Base-by-base conservation (phyloP, 2,113 vertebrate genomes). In the Zapus hudsonius region DNA sequence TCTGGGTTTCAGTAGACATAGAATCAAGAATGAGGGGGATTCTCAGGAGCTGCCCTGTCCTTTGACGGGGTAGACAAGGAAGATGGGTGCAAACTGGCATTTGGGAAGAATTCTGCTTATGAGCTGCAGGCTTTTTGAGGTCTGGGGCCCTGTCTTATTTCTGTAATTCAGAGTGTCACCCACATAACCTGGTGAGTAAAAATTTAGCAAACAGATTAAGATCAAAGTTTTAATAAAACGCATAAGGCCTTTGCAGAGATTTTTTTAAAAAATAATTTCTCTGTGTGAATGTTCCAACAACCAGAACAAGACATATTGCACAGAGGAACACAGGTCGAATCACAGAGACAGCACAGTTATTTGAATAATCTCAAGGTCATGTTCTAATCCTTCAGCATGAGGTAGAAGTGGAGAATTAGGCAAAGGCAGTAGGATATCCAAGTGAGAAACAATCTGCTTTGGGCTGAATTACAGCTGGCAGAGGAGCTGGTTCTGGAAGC, bases 211-310 rank as follows among this genome's bases (percentile, higher is more conserved):
- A 63, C 9, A 33, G 27, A 67, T 91, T 84, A 63, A 83, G 47
- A 83, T 61, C 75, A 40, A 84, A 59, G 52, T 75, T 89, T 95
- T 64, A 79, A 3, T 84, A 79, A 89, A 57, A 84, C 16, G 47
- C 7, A 0, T 36, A 25, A 19, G 15, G 90, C 52, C n/a, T 52
- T 82, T 70, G 2, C 20, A 33, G 29, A 79, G 83, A 78, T 29
- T 4, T 25, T 73, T 80, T 67, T 59, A 66, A n/a, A 4, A 36
- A 70, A 55, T 84, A 15, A 52, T 95, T 89, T 94, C 19, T 42
- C 36, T 75, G 29, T 2, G 5, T 33, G 1, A 4, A 5, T 52
- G 31, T 81, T 75, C 7, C 31, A 55, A 4, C 31, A 74, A 75
- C 29, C 67, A 29, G 40, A 69, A 67, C 12, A 69, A 52, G 61